phyloP scores from a whole-genome alignment of 2,797 vertebrate genomes.

The Corythornis leucogaster region DNA sequence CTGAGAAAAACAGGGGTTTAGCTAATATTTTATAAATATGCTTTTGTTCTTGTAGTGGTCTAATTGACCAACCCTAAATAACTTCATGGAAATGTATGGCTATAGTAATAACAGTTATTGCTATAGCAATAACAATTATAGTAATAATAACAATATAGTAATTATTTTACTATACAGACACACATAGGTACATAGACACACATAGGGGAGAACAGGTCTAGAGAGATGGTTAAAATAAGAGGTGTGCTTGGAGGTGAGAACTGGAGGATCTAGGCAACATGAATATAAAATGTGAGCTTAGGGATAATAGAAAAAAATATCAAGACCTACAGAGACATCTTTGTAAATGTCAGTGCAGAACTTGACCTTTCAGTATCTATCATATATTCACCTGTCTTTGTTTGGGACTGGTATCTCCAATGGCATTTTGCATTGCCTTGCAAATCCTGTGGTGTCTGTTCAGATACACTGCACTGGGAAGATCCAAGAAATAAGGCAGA shows the following conservation, averaged over 20 bases:
- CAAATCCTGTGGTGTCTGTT: background rate
- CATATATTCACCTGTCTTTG: constrained; percentile 39
- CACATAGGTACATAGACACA: background rate
- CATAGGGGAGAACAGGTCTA: background rate
- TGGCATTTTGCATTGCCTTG: constrained; percentile 17
- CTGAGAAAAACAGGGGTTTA: background rate
- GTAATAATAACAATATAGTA: background rate
- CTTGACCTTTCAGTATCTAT: constrained; percentile 43
- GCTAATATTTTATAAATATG: background rate
- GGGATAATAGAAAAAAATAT: constrained; percentile 51
- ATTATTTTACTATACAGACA: background rate
- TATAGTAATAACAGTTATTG: too few relatives aligned
- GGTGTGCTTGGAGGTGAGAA: background rate
- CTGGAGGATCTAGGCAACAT: background rate
- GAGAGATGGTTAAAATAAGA: background rate
- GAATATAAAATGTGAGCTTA: constrained; percentile 48
- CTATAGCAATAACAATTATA: too few relatives aligned
- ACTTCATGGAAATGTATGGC: background rate
- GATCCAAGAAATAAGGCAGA: background rate
- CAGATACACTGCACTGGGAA: background rate
- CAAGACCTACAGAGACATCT: constrained; percentile 38
- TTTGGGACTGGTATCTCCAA: constrained; percentile 23
- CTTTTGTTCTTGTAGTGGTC: background rate
- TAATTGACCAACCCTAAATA: background rate
- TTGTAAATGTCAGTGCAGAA: constrained; percentile 64